Conservation (phyloP, 2,113 vertebrate genomes). For the Calyptomena viridis region DNA sequence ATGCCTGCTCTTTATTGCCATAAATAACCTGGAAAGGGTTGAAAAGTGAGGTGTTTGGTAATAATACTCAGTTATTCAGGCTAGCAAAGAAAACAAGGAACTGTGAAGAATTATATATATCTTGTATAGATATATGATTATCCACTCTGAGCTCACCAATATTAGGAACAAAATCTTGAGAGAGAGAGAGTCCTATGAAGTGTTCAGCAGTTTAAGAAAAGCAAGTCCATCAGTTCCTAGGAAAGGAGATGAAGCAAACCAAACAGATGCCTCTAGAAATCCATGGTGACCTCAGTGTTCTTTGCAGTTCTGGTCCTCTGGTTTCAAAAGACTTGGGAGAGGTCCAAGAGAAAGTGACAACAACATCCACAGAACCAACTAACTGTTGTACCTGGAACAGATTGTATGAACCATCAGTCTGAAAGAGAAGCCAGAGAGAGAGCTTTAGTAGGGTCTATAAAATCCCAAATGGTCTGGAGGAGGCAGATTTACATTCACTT, state of each 20-base stretch:
- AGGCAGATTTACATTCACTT: background rate
- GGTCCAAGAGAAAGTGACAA: background rate
- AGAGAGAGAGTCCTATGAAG: background rate
- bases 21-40: background rate
- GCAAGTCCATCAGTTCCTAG: background rate
- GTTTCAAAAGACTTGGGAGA: background rate
- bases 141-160: background rate
- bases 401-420: background rate
- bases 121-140: rapidly evolving
- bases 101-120: background rate
- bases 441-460: background rate
- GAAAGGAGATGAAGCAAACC: background rate
- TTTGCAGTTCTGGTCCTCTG: background rate
- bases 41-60: background rate
- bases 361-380: background rate
- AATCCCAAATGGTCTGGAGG: background rate
- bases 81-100: background rate
- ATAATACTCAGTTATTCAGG: background rate
- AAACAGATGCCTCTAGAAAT: background rate
- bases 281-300: background rate
- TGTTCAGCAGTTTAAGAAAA: background rate
- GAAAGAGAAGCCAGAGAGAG: background rate
- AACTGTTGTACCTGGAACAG: background rate
- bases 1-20: background rate
- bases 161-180: background rate